Evolutionary conservation across 2,888 invertebrate genomes (phyloP), one percentile per base, ranked within the genome.

Genomic region (Pheosia gnoma): DNA sequence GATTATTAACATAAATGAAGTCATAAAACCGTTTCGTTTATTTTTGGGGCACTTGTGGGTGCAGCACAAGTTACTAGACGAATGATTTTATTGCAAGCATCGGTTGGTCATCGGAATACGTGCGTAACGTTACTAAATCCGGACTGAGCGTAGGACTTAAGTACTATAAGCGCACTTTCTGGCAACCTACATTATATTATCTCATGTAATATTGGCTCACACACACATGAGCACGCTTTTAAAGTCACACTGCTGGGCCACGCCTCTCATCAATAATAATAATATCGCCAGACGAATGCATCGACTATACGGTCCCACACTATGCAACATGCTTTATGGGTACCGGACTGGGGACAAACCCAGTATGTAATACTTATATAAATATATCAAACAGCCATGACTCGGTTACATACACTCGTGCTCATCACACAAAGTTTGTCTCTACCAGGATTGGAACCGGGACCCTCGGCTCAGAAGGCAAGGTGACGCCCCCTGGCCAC

Each of bases 141-240:
- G 69, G 59, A 57, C 67, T 61, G 38, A 6, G 74, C 72, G 82
- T 82, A 75, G 80, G 83, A 67, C 55, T 67, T 36, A 66, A 60
- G 64, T 61, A 59, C 59, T 58, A 25, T 25, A 59, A 62, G 52
- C 59, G 58, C 70, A 74, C 77, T 81, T 78, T 82, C 78, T 62
- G 79, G 68, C 77, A 79, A 68, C 81, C 80, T 78, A 82, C 80
- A 78, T 84, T 79, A 70, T 75, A 70, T 73, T 81, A 82, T 80
- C 81, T 79, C 74, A 75, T 76, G 75, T 75, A 79, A 74, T 80
- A 80, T 79, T 74, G 63, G 64, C 65, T 67, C 2, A 25, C 74
- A 67, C 62, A 72, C 75, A 71, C 71, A 59, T 5, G 3, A 47
- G 1, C 4, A 47, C n/a, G 2, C 4, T 5, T n/a, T 47, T 47